phyloP scores from a whole-genome alignment of 2,113 vertebrate genomes.

The Heloderma charlesbogerti region DNA sequence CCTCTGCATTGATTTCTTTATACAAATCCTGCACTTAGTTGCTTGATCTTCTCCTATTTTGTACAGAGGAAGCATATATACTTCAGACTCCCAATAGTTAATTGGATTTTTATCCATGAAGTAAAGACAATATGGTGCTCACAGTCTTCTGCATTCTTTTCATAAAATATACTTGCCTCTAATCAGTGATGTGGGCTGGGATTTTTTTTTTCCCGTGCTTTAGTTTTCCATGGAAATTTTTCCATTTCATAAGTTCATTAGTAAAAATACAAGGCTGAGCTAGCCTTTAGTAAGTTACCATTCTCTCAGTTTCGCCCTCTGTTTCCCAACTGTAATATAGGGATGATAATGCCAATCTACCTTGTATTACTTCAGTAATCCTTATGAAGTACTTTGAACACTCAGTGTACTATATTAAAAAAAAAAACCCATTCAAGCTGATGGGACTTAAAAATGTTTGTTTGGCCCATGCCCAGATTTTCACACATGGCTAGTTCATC shows the following conservation, averaged over 20 bases:
- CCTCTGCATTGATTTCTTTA: background rate
- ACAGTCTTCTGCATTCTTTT: background rate
- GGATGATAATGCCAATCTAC: background rate
- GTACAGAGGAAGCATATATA: background rate
- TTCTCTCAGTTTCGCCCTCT: background rate
- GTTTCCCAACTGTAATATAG: background rate
- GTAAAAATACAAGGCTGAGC: too few relatives aligned
- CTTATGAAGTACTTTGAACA: background rate
- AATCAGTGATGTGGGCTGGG: background rate
- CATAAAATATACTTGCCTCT: background rate
- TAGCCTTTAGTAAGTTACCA: background rate
- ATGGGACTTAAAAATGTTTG: background rate
- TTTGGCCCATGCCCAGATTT: background rate
- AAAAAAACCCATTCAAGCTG: background rate
- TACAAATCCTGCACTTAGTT: background rate
- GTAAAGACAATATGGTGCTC: background rate
- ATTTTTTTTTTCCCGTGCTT: background rate
- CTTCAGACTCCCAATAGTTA: background rate
- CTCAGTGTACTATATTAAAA: background rate
- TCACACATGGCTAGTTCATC: background rate
- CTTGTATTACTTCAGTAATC: background rate
- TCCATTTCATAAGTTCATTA: too few relatives aligned
- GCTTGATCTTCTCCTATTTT: background rate
- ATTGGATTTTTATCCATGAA: slow-evolving; percentile 16
- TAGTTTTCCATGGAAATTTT: background rate